Base-by-base conservation (phyloP, 1,140 invertebrate genomes). In the Cyphomyrmex costatus region DNA sequence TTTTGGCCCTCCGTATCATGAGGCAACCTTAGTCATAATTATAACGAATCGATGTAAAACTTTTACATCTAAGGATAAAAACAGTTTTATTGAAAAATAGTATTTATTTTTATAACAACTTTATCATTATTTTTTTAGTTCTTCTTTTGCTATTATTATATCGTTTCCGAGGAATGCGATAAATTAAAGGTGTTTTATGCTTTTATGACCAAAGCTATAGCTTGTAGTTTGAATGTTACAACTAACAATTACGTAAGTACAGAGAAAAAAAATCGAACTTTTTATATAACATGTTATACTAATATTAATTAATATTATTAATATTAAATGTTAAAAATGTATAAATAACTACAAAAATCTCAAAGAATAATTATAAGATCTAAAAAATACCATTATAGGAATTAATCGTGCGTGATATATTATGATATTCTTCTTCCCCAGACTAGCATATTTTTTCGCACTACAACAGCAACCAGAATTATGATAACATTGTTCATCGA, bases 361-460 rank as follows among this genome's bases (percentile, higher is more conserved):
- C 27, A 78, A 30, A 63, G 2, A 8, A 24, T 53, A 76, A 58
- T 12, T 16, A 7, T n/a, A 21, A 74, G 30, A 58, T 76, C 14
- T 60, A 14, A 2, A 79, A 51, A 33, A 12, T 27, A 77, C 49
- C 3, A 46, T 3, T 14, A 63, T 63, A 7, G 14, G 4, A 46
- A 56, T 70, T 80, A 70, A 56, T 58, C 21, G 10, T 53, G 3
- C 3, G n/a, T 19, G 49, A 80, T 53, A 53, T 53, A 53, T 51
- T 19, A 56, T 1, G 8, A 19, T 51, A 30, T 27, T 0, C 33
- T 19, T 24, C 66, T 27, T 3, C 16, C 4, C 0, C 0, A 30
- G 1, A 46, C 4, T 21, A n/a, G 10, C 2, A 79, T 21, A 27
- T 70, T 21, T 70, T 14, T 24, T 68, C 7, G 63, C n/a, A 14